A percentile compares a stretch with the other conserved stretches of the same genome.
Conservation (phyloP, 2,888 invertebrate genomes). For the Cylloceria caligata region DNA sequence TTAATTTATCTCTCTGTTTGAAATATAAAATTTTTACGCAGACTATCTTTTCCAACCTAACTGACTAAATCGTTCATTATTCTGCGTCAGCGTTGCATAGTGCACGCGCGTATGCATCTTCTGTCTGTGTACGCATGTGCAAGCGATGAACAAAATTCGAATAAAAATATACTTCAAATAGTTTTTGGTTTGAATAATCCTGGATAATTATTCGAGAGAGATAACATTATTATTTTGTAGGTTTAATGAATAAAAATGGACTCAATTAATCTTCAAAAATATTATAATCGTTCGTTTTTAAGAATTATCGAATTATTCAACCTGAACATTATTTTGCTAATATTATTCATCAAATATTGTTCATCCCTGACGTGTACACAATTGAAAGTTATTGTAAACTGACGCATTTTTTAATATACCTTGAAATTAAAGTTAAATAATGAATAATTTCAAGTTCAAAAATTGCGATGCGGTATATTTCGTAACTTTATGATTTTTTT, state of each 20-base stretch:
- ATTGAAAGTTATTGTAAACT: too few species aligned
- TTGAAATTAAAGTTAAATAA: too few species aligned
- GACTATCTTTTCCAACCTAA: background rate
- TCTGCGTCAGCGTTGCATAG: background rate
- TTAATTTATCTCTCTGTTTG: constrained; percentile 49
- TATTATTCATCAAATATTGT: background rate
- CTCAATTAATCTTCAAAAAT: background rate
- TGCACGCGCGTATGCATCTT: background rate
- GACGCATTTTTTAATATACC: too few species aligned
- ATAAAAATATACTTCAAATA: too few species aligned
- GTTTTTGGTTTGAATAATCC: background rate
- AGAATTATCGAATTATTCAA: too few species aligned
- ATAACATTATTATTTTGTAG: background rate
- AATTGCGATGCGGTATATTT: too few species aligned
- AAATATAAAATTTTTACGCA: constrained; percentile 18
- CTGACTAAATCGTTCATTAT: constrained; percentile 19
- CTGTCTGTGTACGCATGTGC: background rate
- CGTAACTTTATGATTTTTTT: background rate
- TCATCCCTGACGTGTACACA: background rate
- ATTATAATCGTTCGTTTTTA: too few species aligned
- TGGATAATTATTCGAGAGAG: background rate
- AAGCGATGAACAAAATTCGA: background rate
- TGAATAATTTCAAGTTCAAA: too few species aligned
- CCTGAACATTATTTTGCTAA: background rate
- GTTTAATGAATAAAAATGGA: background rate